Conservation (phyloP, 2,113 vertebrate genomes). For the Mormyrus iriodes region DNA sequence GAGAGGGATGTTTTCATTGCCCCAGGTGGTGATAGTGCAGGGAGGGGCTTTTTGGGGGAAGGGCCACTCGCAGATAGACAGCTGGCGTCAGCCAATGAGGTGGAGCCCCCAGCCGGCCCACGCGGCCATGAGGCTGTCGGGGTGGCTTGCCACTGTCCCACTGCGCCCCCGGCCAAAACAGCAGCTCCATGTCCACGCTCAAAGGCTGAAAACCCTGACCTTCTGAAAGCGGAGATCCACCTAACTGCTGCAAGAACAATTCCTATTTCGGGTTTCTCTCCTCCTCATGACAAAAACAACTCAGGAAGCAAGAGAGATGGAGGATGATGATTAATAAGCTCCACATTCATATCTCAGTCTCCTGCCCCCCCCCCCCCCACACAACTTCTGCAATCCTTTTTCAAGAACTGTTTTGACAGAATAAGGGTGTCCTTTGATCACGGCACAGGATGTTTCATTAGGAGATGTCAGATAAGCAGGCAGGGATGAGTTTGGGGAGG, state of each 20-base stretch:
- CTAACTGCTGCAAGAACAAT: neutral
- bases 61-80: neutral
- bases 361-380: neutral
- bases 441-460: slow-evolving; percentile 57
- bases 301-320: neutral
- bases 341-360: neutral
- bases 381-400: slow-evolving; percentile 37
- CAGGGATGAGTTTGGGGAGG: slow-evolving; percentile 22
- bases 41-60: neutral
- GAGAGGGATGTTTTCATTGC: slow-evolving; percentile 7
- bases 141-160: neutral
- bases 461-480: slow-evolving; percentile 41
- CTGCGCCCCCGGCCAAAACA: neutral
- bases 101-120: neutral
- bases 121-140: neutral
- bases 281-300: neutral
- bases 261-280: neutral
- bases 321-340: neutral
- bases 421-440: slow-evolving; percentile 53
- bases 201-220: neutral
- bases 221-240: neutral
- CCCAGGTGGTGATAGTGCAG: neutral
- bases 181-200: neutral
- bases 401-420: slow-evolving; percentile 42
- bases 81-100: neutral